Conservation (phyloP, 2,888 invertebrate species). For the Apodemia mormo region DNA sequence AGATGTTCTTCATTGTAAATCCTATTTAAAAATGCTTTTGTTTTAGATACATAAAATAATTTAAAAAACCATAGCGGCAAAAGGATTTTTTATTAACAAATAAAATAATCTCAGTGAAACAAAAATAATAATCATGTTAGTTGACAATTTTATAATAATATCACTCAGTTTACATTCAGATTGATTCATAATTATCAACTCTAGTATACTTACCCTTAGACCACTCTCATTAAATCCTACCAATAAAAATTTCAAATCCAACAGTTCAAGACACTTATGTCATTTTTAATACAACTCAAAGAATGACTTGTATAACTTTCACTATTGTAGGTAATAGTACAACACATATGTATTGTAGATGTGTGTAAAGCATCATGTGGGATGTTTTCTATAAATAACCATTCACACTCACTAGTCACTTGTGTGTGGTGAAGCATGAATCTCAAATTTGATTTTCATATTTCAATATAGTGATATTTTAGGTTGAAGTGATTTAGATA, state of each 20-base stretch:
- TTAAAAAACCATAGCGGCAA: too few relatives aligned
- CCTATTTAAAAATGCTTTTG: too few relatives aligned
- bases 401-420: constrained; percentile 49
- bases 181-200: neutral
- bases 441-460: constrained; percentile 23
- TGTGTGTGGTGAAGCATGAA: constrained; percentile 34
- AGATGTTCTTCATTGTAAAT: too few relatives aligned
- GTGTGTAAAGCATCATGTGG: constrained; percentile 60
- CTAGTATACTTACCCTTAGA: neutral
- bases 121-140: too few relatives aligned
- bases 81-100: too few relatives aligned
- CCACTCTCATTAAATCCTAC: neutral
- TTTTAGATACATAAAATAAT: too few relatives aligned
- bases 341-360: constrained; percentile 38
- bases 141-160: too few relatives aligned
- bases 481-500: constrained; percentile 35
- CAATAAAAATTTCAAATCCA: neutral
- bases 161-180: too few relatives aligned
- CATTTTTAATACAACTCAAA: constrained; percentile 21
- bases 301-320: constrained; percentile 24
- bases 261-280: constrained; percentile 16
- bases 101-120: too few relatives aligned
- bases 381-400: constrained; percentile 71
- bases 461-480: constrained; percentile 19
- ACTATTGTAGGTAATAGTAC: constrained; percentile 27